Percentiles rank a stretch among this genome's conserved stretches.
Evolutionary conservation across 2,797 vertebrate species (phyloP).

Genomic region (Anguilla marmorata): DNA sequence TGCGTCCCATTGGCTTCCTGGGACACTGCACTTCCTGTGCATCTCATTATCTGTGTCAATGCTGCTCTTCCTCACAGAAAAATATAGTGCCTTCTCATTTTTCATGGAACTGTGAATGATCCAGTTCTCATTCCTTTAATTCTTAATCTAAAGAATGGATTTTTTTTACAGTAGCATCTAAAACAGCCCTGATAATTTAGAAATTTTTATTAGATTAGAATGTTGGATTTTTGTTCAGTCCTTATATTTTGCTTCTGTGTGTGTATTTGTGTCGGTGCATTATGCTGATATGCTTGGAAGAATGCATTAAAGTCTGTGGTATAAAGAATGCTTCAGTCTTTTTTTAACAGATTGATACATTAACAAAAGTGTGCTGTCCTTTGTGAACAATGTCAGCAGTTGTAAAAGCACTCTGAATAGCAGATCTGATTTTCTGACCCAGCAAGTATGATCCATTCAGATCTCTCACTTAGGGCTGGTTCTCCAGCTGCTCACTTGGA

Average conservation of each 20-base stretch:
- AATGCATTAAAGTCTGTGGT: not conserved
- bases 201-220: not conserved
- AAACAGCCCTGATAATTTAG: not conserved
- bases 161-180: not conserved
- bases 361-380: not conserved
- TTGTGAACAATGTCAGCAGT: not conserved
- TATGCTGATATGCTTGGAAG: not conserved
- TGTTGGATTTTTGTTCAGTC: not conserved
- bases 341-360: not conserved
- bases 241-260: not conserved
- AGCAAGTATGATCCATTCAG: not conserved
- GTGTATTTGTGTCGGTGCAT: not conserved
- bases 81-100: not conserved
- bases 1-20: not conserved
- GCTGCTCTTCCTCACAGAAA: not conserved
- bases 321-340: not conserved
- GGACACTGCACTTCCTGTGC: not conserved
- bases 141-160: not conserved
- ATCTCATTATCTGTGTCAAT: too few species aligned
- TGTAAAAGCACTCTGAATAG: not conserved
- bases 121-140: not conserved
- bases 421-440: not conserved
- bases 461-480: conserved; percentile 2
- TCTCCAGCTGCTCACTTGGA: not conserved
- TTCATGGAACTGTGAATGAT: not conserved